Evolutionary conservation across 1,140 invertebrate genomes (phyloP), one percentile per base, ranked within the genome.

Genomic region (Diorhabda elongata): DNA sequence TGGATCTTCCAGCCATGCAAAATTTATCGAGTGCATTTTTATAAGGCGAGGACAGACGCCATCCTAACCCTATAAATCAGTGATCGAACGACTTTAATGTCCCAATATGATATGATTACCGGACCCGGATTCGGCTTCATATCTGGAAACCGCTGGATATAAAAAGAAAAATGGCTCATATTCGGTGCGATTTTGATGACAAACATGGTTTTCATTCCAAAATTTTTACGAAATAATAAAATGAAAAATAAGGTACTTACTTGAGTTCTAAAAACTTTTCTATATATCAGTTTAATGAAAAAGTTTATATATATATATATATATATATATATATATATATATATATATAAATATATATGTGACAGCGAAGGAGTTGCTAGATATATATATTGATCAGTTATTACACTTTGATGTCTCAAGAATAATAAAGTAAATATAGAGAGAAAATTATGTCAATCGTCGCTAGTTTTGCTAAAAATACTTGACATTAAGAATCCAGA

Each of bases 1-100:
- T n/a, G 47, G 47, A 52, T 6, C 3, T 52, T 57, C 68, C 65
- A 43, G 69, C 61, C 68, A 69, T 58, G 64, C 61, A 65, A 64
- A 74, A 76, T 76, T 74, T 76, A 76, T 76, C 61, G 73, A 52
- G 61, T 67, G 71, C 73, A 71, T 70, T 74, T 71, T 68, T 69
- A 71, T 69, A 68, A 74, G 68, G 69, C 70, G 72, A 70, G 67
- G 64, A 69, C 71, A 74, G 69, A 59, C 69, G 64, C 64, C 63
- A 73, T 64, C 73, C 57, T 57, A 56, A 74, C 64, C 69, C 64
- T 65, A 73, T 76, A 76, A 76, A 76, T 76, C 74, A 76, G 69
- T 67, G 65, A 73, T 74, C 69, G 73, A 73, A 74, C 67, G 74
- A 74, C 71, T 76, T 74, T 76, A 74, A 76, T 76, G 74, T 76